These are phyloP conservation scores for Bos javanicus DNA, from an alignment of 2,113 vertebrate genomes.

Conservation along the genomic window DNA sequence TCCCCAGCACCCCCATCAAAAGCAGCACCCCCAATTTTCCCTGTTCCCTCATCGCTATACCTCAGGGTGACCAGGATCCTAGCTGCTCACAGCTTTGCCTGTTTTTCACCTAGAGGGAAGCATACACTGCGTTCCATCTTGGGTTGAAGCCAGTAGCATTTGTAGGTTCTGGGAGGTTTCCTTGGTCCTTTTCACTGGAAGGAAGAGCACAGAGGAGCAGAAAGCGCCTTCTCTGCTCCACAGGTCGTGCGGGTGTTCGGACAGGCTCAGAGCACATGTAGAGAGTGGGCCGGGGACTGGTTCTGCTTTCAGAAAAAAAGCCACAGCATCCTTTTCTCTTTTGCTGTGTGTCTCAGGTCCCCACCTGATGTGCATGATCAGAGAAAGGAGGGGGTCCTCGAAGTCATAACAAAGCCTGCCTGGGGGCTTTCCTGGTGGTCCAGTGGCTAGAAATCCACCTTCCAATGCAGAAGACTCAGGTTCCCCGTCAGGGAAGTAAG, in stretches of 20 bases:
- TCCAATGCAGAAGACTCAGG: neutral
- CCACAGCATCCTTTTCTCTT: neutral
- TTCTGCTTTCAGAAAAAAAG: neutral
- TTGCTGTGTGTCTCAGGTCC: neutral
- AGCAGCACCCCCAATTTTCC: neutral
- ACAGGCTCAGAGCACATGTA: neutral
- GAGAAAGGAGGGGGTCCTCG: no score
- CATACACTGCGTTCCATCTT: neutral
- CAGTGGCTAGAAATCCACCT: neutral
- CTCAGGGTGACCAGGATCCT: rapidly evolving
- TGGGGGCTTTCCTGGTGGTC: neutral
- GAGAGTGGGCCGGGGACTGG: neutral
- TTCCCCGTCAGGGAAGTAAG: neutral
- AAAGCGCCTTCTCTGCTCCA: neutral
- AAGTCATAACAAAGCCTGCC: neutral
- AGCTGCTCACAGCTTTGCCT: neutral
- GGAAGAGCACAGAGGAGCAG: neutral
- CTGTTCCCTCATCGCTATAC: rapidly evolving
- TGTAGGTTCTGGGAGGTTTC: neutral
- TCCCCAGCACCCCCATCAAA: neutral
- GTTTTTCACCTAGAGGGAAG: neutral
- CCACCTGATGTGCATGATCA: rapidly evolving
- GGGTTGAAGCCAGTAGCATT: neutral
- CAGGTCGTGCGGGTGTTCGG: neutral
- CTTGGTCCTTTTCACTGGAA: neutral